A percentile compares a stretch with the other conserved stretches of the same genome.
Evolutionary conservation across 1,140 invertebrate species (phyloP).

Genomic region (Eufriesea mexicana): DNA sequence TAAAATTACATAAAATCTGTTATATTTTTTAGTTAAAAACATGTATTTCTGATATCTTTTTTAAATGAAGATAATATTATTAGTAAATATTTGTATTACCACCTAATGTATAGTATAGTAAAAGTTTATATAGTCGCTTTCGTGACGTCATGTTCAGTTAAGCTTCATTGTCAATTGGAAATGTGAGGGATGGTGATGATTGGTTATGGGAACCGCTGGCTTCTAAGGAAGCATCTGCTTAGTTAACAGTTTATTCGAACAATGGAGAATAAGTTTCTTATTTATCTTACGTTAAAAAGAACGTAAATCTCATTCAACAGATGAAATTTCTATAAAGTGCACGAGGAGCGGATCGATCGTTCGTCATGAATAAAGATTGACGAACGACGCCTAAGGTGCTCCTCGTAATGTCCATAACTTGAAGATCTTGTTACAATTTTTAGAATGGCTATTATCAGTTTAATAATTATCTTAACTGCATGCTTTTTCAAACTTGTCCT

Average conservation of each 20-base stretch:
- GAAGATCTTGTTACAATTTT: slow-evolving; percentile 5
- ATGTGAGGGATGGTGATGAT: slow-evolving; percentile 5
- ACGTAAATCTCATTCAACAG: background rate
- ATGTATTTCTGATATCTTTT: too few relatives aligned
- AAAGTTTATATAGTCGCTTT: background rate
- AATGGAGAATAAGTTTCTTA: background rate
- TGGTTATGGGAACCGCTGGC: slow-evolving; percentile 11
- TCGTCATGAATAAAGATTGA: slow-evolving; percentile 33
- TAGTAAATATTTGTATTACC: background rate
- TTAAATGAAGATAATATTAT: background rate
- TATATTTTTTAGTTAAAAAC: too few relatives aligned
- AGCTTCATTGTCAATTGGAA: slow-evolving; percentile 22
- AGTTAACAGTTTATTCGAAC: background rate
- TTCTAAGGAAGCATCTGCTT: slow-evolving; percentile 19
- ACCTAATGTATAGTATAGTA: background rate
- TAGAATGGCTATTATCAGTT: slow-evolving; percentile 51
- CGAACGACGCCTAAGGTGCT: slow-evolving; percentile 5
- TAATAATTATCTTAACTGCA: slow-evolving; percentile 39
- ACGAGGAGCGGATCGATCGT: slow-evolving; percentile 27
- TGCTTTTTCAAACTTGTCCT: slow-evolving; percentile 33
- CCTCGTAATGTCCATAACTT: slow-evolving; percentile 12
- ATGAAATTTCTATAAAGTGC: slow-evolving; percentile 3
- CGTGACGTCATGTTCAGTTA: background rate
- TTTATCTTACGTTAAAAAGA: background rate
- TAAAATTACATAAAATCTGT: too few relatives aligned